These are phyloP conservation scores for Clitarchus hookeri DNA, from an alignment of 2,888 invertebrate genomes.

Conservation along the genomic window DNA sequence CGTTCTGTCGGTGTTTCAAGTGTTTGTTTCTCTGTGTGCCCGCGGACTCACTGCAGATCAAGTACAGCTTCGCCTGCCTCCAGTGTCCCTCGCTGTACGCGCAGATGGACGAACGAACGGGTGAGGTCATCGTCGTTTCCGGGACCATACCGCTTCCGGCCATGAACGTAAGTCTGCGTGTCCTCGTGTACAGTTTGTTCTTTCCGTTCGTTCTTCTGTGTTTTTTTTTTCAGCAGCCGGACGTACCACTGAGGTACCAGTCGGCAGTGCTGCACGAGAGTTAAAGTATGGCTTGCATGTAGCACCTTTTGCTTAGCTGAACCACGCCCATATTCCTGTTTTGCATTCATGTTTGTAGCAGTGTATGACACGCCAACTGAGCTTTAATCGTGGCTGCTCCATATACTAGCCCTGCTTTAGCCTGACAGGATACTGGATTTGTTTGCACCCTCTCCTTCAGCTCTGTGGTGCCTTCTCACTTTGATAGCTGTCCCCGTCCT, in stretches of 20 bases:
- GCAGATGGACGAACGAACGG: slow-evolving; percentile 66
- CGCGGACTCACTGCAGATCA: slow-evolving; percentile 61
- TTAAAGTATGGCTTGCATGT: slow-evolving; percentile 26
- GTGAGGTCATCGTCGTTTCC: slow-evolving; percentile 59
- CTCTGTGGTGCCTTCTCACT: not conserved
- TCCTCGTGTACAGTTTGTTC: not conserved
- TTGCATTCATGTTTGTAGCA: not conserved
- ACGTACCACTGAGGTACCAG: not conserved
- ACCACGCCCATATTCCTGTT: not conserved
- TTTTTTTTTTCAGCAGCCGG: slow-evolving; percentile 23
- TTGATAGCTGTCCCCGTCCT: not conserved
- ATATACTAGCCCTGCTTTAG: too few relatives aligned
- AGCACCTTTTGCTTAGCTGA: not conserved
- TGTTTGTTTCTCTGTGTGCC: not conserved
- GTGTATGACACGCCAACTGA: not conserved
- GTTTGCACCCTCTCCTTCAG: not conserved
- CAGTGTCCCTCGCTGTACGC: slow-evolving; percentile 68
- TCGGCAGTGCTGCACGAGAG: not conserved
- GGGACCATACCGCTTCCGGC: slow-evolving; percentile 72
- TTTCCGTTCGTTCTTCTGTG: too few relatives aligned
- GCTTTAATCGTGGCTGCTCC: not conserved
- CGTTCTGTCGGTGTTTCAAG: too few relatives aligned
- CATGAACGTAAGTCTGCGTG: slow-evolving; percentile 69
- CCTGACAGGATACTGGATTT: not conserved
- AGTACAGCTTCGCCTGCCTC: slow-evolving; percentile 72